Percentiles rank a stretch among this genome's conserved stretches.
phyloP scores from a whole-genome alignment of 2,113 vertebrate species.

The Otocyon megalotis region DNA sequence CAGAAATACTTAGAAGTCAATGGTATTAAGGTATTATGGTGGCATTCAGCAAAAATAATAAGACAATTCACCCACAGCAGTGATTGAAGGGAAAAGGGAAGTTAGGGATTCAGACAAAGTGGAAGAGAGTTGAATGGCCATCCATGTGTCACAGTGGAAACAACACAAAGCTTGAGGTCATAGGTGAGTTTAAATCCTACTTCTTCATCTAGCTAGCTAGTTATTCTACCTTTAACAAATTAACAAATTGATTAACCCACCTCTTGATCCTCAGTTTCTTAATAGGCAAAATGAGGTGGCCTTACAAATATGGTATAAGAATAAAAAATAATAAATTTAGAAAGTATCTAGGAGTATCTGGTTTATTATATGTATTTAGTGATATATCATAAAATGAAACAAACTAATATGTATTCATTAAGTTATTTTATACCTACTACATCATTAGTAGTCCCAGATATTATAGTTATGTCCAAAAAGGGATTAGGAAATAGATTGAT shows the following conservation, averaged over 20 bases:
- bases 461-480: neutral
- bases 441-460: neutral
- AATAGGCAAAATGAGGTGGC: neutral
- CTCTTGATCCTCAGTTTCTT: neutral
- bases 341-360: neutral
- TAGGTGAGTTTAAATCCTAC: neutral
- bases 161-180: neutral
- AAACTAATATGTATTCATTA: neutral
- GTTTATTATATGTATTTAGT: neutral
- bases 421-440: neutral
- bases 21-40: neutral
- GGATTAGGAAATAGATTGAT: neutral
- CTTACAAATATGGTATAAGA: neutral
- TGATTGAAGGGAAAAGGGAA: neutral
- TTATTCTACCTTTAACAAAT: neutral
- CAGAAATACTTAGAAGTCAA: neutral
- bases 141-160: neutral
- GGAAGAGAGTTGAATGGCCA: neutral
- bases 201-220: neutral
- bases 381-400: neutral
- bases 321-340: neutral
- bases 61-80: neutral
- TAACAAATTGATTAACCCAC: neutral
- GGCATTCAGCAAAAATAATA: neutral
- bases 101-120: neutral